A percentile compares a stretch with the other conserved stretches of the same genome.
Conservation (phyloP, 2,797 vertebrate species). For the Eupleurogrammus muticus region DNA sequence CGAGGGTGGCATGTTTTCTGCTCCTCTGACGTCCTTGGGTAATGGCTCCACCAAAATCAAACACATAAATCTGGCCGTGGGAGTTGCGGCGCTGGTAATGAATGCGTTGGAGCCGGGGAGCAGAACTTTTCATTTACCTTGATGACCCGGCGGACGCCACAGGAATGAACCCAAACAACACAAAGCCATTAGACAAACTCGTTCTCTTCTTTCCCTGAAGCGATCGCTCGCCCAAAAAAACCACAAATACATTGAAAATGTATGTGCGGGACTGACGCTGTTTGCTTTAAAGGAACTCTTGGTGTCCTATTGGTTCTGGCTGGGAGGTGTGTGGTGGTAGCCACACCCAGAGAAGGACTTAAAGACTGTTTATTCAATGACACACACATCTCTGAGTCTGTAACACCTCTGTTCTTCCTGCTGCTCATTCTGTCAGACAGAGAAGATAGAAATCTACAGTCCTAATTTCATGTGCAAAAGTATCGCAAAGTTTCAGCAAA, state of each 20-base stretch:
- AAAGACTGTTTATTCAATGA: not conserved
- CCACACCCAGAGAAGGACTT: not conserved
- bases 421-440: too few relatives aligned
- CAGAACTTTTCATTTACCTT: conserved; percentile 59
- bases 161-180: conserved; percentile 60
- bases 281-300: not conserved
- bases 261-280: not conserved
- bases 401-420: not conserved
- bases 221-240: too few relatives aligned
- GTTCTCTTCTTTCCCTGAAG: not conserved
- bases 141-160: conserved; percentile 46
- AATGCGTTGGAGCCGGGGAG: conserved; percentile 48
- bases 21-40: conserved; percentile 25
- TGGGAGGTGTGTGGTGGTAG: not conserved
- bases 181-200: conserved; percentile 3
- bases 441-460: too few relatives aligned
- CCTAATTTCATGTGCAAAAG: too few relatives aligned
- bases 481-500: too few relatives aligned
- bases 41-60: conserved; percentile 53
- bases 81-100: conserved; percentile 64
- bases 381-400: not conserved
- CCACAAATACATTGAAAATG: not conserved
- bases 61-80: conserved; percentile 56
- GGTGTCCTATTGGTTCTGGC: not conserved
- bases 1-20: conserved; percentile 24